A percentile compares a stretch with the other conserved stretches of the same genome.
These are phyloP conservation scores for Corythaeola cristata DNA, from an alignment of 2,113 vertebrate species.

Conservation along the genomic window DNA sequence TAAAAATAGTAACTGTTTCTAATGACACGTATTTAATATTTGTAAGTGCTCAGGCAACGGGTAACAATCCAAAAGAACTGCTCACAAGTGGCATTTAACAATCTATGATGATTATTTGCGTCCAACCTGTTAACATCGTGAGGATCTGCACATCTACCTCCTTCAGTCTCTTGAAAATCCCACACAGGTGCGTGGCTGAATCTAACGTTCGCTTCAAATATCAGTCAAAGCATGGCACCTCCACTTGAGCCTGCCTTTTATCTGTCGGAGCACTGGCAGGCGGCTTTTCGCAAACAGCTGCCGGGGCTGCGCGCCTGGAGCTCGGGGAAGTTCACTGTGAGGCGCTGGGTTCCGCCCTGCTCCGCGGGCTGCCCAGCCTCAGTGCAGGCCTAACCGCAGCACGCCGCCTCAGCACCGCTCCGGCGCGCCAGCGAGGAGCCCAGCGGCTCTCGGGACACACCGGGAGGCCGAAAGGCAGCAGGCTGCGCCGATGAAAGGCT, in stretches of 20 bases:
- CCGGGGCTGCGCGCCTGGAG: rapidly evolving
- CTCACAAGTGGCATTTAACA: not conserved
- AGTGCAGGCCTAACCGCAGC: rapidly evolving
- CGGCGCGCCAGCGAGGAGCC: not conserved
- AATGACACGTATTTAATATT: not conserved
- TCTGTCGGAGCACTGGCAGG: no score
- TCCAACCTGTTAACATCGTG: rapidly evolving
- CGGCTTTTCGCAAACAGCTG: not conserved
- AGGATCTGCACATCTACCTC: no score
- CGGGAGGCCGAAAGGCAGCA: not conserved
- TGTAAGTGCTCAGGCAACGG: not conserved
- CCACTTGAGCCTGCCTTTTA: no score
- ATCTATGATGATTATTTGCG: rapidly evolving
- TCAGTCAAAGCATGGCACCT: not conserved
- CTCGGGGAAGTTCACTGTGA: not conserved
- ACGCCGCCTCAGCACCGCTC: not conserved
- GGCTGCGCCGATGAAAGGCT: not conserved
- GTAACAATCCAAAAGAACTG: not conserved
- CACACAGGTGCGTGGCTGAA: rapidly evolving
- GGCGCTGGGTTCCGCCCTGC: not conserved
- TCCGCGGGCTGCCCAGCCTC: not conserved
- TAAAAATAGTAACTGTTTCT: not conserved
- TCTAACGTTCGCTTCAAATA: rapidly evolving
- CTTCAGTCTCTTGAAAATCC: rapidly evolving
- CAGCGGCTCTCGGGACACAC: rapidly evolving